Evolutionary conservation across 2,888 invertebrate genomes (phyloP).

Genomic region (Ethmia dodecea): DNA sequence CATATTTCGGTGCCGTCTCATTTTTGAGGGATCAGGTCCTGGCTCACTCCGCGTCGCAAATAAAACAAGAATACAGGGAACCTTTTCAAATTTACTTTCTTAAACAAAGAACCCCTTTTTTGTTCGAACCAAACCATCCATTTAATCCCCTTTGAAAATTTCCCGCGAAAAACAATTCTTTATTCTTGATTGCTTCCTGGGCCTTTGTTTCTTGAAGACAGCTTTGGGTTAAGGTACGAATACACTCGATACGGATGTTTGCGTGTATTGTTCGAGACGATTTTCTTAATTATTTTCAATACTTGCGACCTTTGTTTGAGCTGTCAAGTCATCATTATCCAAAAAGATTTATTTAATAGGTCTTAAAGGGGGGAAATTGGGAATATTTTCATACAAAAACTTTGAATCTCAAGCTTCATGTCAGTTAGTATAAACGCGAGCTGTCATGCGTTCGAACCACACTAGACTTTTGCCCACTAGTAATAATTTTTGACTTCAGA

Average conservation of each 20-base stretch:
- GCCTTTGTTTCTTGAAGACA: conserved; percentile 20
- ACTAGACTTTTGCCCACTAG: too few relatives aligned
- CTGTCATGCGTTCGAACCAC: too few relatives aligned
- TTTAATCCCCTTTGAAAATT: conserved; percentile 25
- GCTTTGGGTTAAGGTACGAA: background rate
- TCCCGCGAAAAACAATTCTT: conserved; percentile 24
- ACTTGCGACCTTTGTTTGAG: too few relatives aligned
- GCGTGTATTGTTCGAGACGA: too few relatives aligned
- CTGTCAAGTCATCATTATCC: too few relatives aligned
- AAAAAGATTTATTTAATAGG: too few relatives aligned
- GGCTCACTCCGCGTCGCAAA: conserved; percentile 5
- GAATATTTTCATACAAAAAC: too few relatives aligned
- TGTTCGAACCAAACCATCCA: conserved; percentile 21
- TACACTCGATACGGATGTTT: background rate
- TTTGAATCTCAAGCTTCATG: too few relatives aligned
- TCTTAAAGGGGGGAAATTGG: too few relatives aligned
- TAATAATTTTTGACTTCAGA: too few relatives aligned
- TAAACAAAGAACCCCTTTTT: conserved; percentile 24
- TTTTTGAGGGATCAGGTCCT: conserved; percentile 1
- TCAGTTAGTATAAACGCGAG: too few relatives aligned
- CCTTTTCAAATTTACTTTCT: conserved; percentile 19
- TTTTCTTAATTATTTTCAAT: too few relatives aligned
- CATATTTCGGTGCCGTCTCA: conserved; percentile 1
- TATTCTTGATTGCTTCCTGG: conserved; percentile 25
- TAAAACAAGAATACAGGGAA: conserved; percentile 4